phyloP scores from a whole-genome alignment of 2,888 invertebrate genomes.

The Hoplodrina blanda region DNA sequence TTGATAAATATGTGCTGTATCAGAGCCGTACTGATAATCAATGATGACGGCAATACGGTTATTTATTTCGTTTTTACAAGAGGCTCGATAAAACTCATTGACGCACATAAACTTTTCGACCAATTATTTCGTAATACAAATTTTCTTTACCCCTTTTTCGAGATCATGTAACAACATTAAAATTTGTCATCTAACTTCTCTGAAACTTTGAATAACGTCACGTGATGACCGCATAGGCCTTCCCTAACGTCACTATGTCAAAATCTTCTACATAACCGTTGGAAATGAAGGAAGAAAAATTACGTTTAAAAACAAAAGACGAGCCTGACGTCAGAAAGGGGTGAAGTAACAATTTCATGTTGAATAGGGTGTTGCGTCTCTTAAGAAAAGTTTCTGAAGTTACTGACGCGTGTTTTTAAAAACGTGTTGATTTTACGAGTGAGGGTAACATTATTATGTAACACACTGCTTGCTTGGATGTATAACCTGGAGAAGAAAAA shows the following conservation, averaged over 20 bases:
- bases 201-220: constrained; percentile 3
- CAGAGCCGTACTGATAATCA: no score
- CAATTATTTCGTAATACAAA: constrained; percentile 9
- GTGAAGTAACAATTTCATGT: not conserved
- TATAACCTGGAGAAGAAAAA: not conserved
- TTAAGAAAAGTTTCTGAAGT: constrained; percentile 1
- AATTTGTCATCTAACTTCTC: not conserved
- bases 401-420: constrained; percentile 20
- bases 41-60: no score
- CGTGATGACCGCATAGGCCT: constrained; percentile 14
- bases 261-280: not conserved
- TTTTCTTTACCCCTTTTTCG: constrained; percentile 2
- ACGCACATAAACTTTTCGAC: not conserved
- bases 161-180: constrained; percentile 9
- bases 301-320: constrained; percentile 22
- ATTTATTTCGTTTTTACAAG: no score
- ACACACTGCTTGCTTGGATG: not conserved
- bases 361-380: not conserved
- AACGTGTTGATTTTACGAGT: constrained; percentile 33
- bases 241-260: not conserved
- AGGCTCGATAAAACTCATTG: not conserved
- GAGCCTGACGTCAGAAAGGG: constrained; percentile 17
- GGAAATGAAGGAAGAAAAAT: constrained; percentile 7
- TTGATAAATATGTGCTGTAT: no score
- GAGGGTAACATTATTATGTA: not conserved